Evolutionary conservation across 2,797 vertebrate genomes (phyloP), one percentile per base, ranked within the genome.

Genomic region (Acridotheres tristis): DNA sequence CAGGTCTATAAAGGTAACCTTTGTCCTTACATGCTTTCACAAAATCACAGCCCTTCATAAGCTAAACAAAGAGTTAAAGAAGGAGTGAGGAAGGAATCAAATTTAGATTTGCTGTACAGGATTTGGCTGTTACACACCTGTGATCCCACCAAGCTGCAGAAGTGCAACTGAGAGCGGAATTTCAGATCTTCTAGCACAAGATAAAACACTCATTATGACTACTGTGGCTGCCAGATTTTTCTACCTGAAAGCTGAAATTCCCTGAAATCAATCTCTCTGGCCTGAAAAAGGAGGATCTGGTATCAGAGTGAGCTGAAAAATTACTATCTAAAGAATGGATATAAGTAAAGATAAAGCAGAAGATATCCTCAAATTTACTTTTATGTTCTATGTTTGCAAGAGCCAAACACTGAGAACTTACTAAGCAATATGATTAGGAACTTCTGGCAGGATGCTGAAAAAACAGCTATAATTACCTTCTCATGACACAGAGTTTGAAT

Each of bases 281-380:
- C 42, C 26, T 96, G 94, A 93, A 96, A 96, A 90, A 90, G 63
- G 61, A 96, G 94, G 94, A 51, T 68, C 42, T 38, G 36, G n/a
- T 94, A 91, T 95, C 74, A 85, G 59, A 77, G 45, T 0, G 4
- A 77, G 53, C 47, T 85, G 57, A 72, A 63, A 94, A 93, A 94
- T 69, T 57, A 59, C 53, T 81, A 47, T 61, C 89, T 94, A 50
- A 85, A 90, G 73, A 95, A 94, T 76, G 83, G 38, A 93, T 86
- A 43, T 82, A 90, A 82, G 63, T 48, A 72, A 86, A 91, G 85
- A 93, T 90, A 91, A 78, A 6, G 3, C 23, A 89, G 71, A 81
- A 90, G 34, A 89, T 84, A 88, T 74, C 30, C 74, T 88, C 38
- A 36, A 11, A 2, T 93, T 81, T 84, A 55, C 73, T 94, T 83